Base-by-base conservation (phyloP, 2,797 vertebrate genomes). In the Enteromius fasciolatus region DNA sequence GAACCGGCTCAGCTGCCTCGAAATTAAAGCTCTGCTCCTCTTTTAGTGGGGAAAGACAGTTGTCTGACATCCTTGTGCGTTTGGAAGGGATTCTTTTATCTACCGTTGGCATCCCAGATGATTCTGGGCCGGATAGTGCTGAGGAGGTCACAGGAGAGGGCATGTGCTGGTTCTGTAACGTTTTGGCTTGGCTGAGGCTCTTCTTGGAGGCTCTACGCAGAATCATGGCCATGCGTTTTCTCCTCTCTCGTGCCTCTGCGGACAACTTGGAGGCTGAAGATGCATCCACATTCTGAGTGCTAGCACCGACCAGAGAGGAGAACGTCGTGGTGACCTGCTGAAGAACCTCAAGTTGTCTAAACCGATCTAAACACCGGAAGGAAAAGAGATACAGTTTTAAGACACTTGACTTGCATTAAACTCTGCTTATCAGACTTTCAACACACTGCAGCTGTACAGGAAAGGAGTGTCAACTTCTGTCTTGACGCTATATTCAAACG, bases 311-410 rank as follows among this genome's bases (percentile, higher is more conserved):
- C 87, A 97, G 90, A 73, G 94, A 93, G 46, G 89, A 90, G 84
- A 98, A 95, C 0, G 93, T 92, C 4, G 87, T 94, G 1, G 95
- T 94, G 52, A 97, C 93, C 0, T 94, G 93, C 87, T 96, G 93
- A 66, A 96, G 88, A 72, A 97, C 93, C 87, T 95, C 93, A 1
- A 97, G 84, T 82, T 97, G 94, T 82, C 69, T 89, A 84, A 98
- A 98, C 82, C 91, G 90, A 88, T 93, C 96, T 96, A 90, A 72
- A 31, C 28, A 73, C 46, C 69, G 28, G 50, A 10, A 52, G 31
- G 68, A 48, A 31, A 28, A 50, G 17, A 39, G 14, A 41, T 14
- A 44, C 11, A 23, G 33, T 23, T 76, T 81, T 14, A 52, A 52
- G 5, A 68, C 15, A 28, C 6, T 4, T 59, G 20, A 67, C 18